Evolutionary conservation across 2,888 invertebrate genomes (phyloP).

Genomic region (Drosophila kokeensis): DNA sequence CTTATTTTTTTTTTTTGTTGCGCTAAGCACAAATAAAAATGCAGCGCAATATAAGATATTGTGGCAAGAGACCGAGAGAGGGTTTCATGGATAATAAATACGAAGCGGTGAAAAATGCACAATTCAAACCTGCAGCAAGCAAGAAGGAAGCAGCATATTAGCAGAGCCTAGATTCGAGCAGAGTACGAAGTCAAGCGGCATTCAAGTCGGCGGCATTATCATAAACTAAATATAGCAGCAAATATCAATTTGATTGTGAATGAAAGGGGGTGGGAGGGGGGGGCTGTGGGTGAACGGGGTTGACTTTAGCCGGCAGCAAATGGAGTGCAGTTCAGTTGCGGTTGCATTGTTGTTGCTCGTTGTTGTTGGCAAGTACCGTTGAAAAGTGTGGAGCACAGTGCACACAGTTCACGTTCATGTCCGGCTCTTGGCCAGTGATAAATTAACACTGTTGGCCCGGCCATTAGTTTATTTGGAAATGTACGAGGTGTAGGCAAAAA

Average conservation of each 20-base stretch:
- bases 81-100: slow-evolving; percentile 63
- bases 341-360: slow-evolving; percentile 59
- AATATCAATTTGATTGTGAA: slow-evolving; percentile 79
- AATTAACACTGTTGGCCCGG: slow-evolving; percentile 79
- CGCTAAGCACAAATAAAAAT: slow-evolving; percentile 26
- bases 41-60: slow-evolving; percentile 36
- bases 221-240: slow-evolving; percentile 81
- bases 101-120: slow-evolving; percentile 51
- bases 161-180: slow-evolving; percentile 12
- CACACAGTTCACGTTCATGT: slow-evolving; percentile 58
- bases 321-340: slow-evolving; percentile 31
- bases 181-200: slow-evolving; percentile 22
- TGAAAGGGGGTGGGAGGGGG: not conserved
- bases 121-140: slow-evolving; percentile 21
- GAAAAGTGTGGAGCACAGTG: slow-evolving; percentile 13
- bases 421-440: slow-evolving; percentile 78
- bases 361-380: slow-evolving; percentile 73
- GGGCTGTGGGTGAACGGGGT: slow-evolving; percentile 33
- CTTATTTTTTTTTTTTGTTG: no score
- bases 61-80: slow-evolving; percentile 13
- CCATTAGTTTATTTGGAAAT: slow-evolving; percentile 78
- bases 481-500: slow-evolving; percentile 68
- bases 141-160: slow-evolving; percentile 71
- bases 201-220: slow-evolving; percentile 71
- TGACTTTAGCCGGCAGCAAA: slow-evolving; percentile 49